phyloP scores from a whole-genome alignment of 2,113 vertebrate species.

The Odocoileus hemionus region DNA sequence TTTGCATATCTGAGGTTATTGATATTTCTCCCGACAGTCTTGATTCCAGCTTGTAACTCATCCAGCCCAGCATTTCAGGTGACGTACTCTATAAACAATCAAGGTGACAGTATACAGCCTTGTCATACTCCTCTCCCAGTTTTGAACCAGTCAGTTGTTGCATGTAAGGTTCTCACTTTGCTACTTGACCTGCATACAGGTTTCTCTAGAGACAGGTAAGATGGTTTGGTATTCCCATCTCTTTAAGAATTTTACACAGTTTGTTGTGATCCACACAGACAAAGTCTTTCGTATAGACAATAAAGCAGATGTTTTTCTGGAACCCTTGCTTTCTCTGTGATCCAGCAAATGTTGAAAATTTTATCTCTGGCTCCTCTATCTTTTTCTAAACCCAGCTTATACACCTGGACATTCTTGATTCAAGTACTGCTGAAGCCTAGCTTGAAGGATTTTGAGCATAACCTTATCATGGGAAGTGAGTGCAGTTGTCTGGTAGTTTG shows the following conservation, averaged over 20 bases:
- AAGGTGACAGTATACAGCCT: neutral
- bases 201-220: neutral
- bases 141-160: neutral
- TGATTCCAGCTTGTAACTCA: neutral
- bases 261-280: neutral
- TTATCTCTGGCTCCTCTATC: neutral
- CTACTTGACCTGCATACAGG: neutral
- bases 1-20: neutral
- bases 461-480: neutral
- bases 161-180: neutral
- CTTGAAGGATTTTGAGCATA: neutral
- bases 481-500: neutral
- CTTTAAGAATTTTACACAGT: neutral
- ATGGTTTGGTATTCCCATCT: neutral
- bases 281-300: neutral
- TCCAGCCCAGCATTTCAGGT: rapidly evolving
- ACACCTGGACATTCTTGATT: neutral
- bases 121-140: neutral
- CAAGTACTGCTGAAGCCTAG: neutral
- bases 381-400: neutral
- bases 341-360: neutral
- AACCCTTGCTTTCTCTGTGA: neutral
- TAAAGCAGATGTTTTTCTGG: neutral
- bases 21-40: neutral
- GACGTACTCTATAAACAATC: neutral